Percentiles rank a stretch among this genome's conserved stretches.
These are phyloP conservation scores for Brachionus calyciflorus DNA, from an alignment of 1,140 invertebrate genomes.

Conservation along the genomic window DNA sequence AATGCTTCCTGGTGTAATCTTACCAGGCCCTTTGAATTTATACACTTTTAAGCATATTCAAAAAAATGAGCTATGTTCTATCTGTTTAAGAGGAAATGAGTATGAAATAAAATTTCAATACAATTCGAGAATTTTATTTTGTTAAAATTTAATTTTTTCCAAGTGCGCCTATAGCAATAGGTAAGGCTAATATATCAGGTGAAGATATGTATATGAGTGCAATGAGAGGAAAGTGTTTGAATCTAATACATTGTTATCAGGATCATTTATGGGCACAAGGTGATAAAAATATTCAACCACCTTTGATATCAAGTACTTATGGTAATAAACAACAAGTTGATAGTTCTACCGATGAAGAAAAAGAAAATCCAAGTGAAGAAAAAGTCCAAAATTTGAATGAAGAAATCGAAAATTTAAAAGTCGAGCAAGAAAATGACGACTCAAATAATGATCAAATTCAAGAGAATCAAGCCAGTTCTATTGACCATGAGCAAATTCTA, in stretches of 20 bases:
- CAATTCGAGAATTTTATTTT: neutral
- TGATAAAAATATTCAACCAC: constrained; percentile 17
- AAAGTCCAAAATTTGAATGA: neutral
- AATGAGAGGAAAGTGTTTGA: constrained; percentile 35
- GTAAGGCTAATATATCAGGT: constrained; percentile 28
- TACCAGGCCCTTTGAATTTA: neutral
- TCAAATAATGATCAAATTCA: neutral
- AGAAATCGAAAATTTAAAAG: neutral
- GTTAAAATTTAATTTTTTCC: neutral
- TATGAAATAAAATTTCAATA: neutral
- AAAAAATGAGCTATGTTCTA: constrained; percentile 28
- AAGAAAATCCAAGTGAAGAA: neutral
- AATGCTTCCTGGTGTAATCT: constrained; percentile 24
- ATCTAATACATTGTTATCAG: constrained; percentile 12
- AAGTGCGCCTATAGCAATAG: constrained; percentile 15
- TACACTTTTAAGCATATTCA: constrained; percentile 39
- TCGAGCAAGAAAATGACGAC: neutral
- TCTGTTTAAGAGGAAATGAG: constrained; percentile 17
- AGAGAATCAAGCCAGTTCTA: neutral
- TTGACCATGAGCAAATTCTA: constrained; percentile 40
- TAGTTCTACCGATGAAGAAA: neutral
- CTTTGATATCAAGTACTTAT: neutral
- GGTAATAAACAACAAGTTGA: neutral
- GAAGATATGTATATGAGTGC: constrained; percentile 46
- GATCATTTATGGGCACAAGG: constrained; percentile 38